Evolutionary conservation across 2,888 invertebrate genomes (phyloP), one percentile per base, ranked within the genome.

Genomic region (Apeira syringaria): DNA sequence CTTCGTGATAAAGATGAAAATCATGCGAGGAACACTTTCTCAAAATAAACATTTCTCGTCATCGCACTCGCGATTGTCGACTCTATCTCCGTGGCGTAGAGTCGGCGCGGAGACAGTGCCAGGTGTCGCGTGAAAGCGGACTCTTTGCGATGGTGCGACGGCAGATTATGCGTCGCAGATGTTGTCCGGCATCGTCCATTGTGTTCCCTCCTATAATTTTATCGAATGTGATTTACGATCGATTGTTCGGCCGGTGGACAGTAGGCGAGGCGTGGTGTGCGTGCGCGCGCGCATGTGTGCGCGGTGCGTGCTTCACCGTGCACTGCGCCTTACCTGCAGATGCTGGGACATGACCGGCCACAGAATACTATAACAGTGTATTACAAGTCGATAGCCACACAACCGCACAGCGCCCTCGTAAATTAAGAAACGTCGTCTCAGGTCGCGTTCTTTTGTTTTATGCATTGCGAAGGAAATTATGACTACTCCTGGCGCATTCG

Each of bases 211-310:
- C 87, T 89, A 89, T 88, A 89, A 89, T 88, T 89, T 88, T 89
- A 89, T 89, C 88, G 88, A 84, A 86, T 83, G 75, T 85, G 88
- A 88, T 89, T 89, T 89, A 89, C 84, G 89, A 88, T 88, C 89
- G 87, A 89, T 89, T 89, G 89, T 89, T 89, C 83, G 80, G 68
- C 70, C 80, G 75, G 79, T 73, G 86, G 88, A 87, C 86, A 88
- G 85, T 79, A 66, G 67, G 73, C 62, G 72, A 59, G 71, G 64
- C 67, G 68, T 64, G 58, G 81, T 79, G 82, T 76, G 78, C 41
- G 84, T 80, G 83, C 76, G 80, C 68, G 64, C 52, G 74, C 66
- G 81, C 71, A 71, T 70, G 79, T 68, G 81, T 73, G 70, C 69
- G 64, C 55, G 61, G 58, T 57, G 66, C 65, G 77, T 73, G 74